Percentiles rank a stretch among this genome's conserved stretches.
phyloP scores from a whole-genome alignment of 1,140 invertebrate species.

The Chrysomallon squamiferum region DNA sequence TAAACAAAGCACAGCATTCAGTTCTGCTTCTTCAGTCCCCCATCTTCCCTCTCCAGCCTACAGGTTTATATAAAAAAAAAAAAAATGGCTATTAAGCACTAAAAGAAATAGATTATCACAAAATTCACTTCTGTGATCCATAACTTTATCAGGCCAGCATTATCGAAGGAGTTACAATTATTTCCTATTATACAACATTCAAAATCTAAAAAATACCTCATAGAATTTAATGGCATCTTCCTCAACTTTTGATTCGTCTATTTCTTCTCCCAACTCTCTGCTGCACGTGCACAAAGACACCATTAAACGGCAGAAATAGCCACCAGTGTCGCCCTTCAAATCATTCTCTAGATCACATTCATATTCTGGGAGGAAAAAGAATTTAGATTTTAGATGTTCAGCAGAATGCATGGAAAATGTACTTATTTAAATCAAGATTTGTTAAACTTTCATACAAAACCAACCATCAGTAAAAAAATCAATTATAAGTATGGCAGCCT shows the following conservation, averaged over 20 bases:
- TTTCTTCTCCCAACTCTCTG: conserved; percentile 17
- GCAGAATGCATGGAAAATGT: too few relatives aligned
- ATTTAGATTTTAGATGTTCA: too few relatives aligned
- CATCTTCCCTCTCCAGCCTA: conserved; percentile 65
- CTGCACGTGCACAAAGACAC: conserved; percentile 25
- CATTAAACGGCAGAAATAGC: conserved; percentile 40
- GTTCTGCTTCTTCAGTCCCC: conserved; percentile 77
- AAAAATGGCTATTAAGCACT: background rate
- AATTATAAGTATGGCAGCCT: too few relatives aligned
- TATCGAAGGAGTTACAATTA: background rate
- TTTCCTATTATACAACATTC: too few relatives aligned
- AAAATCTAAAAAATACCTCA: too few relatives aligned
- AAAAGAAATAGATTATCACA: background rate
- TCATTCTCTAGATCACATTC: conserved; percentile 35
- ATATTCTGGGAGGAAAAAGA: conserved; percentile 24
- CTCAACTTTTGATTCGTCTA: conserved; percentile 6
- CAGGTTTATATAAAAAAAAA: background rate
- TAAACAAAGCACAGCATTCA: conserved; percentile 74
- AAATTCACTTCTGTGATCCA: background rate
- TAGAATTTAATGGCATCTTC: conserved; percentile 40
- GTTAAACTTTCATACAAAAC: too few relatives aligned
- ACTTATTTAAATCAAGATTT: too few relatives aligned
- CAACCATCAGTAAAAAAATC: too few relatives aligned
- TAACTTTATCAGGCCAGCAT: background rate
- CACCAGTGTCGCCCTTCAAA: conserved; percentile 33